phyloP scores from a whole-genome alignment of 2,797 vertebrate species.

The Acrocephalus scirpaceus region DNA sequence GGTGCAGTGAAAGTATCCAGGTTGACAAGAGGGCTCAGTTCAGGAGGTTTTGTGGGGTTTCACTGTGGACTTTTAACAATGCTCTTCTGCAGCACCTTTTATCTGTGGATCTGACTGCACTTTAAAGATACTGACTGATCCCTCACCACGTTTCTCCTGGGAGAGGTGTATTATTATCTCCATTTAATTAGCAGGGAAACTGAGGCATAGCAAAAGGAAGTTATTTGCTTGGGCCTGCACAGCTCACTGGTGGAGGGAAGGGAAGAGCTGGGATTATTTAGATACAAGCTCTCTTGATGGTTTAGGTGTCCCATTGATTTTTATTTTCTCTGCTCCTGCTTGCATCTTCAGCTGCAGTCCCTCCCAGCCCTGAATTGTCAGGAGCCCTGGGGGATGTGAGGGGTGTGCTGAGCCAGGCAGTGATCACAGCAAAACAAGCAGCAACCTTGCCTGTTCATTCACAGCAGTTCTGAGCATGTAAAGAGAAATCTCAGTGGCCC shows the following conservation, averaged over 20 bases:
- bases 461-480: not conserved
- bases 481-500: not conserved
- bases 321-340: not conserved
- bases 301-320: not conserved
- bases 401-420: not conserved
- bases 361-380: not conserved
- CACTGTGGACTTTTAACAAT: slow-evolving; percentile 34
- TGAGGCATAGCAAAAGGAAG: slow-evolving; percentile 24
- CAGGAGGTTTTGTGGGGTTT: slow-evolving; percentile 52
- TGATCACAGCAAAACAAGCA: not conserved
- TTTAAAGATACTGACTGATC: slow-evolving; percentile 41
- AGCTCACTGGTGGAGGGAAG: not conserved
- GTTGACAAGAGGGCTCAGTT: slow-evolving; percentile 71
- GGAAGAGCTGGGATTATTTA: not conserved
- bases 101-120: not conserved
- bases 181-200: slow-evolving; percentile 47
- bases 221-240: not conserved
- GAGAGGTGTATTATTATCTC: not conserved
- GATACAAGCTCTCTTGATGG: not conserved
- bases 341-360: not conserved
- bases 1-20: slow-evolving; percentile 65
- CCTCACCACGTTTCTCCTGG: not conserved
- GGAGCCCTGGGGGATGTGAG: not conserved
- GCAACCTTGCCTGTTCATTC: not conserved
- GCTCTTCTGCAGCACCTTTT: slow-evolving; percentile 11